phyloP scores from a whole-genome alignment of 2,113 vertebrate species.

The Festucalex cinctus region DNA sequence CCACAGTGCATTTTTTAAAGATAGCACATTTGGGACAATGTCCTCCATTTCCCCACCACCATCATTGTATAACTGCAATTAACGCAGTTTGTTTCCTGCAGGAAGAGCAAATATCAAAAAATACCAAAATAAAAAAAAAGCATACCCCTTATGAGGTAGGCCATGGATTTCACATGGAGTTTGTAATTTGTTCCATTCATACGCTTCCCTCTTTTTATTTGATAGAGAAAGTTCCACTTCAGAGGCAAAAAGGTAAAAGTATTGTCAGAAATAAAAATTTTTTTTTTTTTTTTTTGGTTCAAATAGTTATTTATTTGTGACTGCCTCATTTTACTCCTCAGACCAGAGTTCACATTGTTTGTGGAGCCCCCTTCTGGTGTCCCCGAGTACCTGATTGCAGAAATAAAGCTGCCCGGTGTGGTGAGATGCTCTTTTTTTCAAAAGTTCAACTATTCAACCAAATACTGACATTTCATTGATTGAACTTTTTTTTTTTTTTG shows the following conservation, averaged over 20 bases:
- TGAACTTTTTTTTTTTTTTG: no score
- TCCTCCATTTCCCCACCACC: no score
- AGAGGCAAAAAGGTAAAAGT: slow-evolving; percentile 30
- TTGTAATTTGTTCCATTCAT: neutral
- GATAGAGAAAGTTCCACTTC: slow-evolving; percentile 14
- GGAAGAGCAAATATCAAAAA: no score
- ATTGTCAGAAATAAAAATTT: neutral
- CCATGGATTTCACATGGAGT: neutral
- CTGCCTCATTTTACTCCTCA: slow-evolving; percentile 31
- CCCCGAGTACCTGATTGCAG: slow-evolving; percentile 76
- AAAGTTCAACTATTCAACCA: neutral
- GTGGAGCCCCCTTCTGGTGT: slow-evolving; percentile 69
- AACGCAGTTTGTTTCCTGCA: no score
- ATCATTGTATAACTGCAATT: no score
- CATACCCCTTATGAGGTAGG: no score
- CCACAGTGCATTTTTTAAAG: no score
- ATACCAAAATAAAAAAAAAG: no score
- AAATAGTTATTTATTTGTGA: neutral
- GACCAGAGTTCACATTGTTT: slow-evolving; percentile 71
- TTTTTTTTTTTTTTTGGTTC: neutral
- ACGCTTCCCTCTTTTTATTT: neutral
- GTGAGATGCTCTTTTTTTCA: slow-evolving; percentile 55
- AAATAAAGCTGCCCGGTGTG: slow-evolving; percentile 82
- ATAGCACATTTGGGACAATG: no score
- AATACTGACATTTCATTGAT: neutral